Evolutionary conservation across 2,888 invertebrate genomes (phyloP).

Genomic region (Timandra comae): DNA sequence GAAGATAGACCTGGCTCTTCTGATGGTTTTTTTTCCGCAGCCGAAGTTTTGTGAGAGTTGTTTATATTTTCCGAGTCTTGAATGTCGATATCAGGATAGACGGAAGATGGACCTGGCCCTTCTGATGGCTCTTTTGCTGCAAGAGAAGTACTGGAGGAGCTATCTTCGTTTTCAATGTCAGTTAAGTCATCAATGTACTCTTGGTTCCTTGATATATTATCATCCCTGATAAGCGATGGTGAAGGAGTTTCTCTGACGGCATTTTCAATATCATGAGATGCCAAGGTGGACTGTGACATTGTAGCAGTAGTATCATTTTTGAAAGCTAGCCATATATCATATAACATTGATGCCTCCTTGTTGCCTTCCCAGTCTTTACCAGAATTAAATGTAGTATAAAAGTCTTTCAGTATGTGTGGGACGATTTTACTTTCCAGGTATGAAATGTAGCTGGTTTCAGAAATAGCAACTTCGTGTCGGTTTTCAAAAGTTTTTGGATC

Average conservation of each 20-base stretch:
- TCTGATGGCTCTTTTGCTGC: constrained; percentile 3
- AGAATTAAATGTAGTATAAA: constrained; percentile 11
- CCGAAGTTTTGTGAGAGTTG: constrained; percentile 3
- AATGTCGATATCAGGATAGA: background rate
- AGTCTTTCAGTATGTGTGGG: constrained; percentile 7
- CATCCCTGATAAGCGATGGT: too few relatives aligned
- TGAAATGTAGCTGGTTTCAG: constrained; percentile 7
- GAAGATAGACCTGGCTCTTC: constrained; percentile 9
- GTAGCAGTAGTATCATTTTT: constrained; percentile 14
- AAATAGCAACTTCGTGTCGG: constrained; percentile 5
- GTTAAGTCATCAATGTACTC: constrained; percentile 4
- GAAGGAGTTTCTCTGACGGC: constrained; percentile 8
- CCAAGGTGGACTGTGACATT: constrained; percentile 5
- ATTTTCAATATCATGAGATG: constrained; percentile 1
- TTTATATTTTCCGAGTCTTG: constrained; percentile 1
- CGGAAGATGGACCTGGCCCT: constrained; percentile 9
- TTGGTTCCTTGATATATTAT: too few relatives aligned
- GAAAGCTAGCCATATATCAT: constrained; percentile 12
- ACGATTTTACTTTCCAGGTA: constrained; percentile 2
- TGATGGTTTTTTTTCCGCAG: constrained; percentile 2
- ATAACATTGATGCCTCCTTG: constrained; percentile 12
- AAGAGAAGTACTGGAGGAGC: constrained; percentile 4
- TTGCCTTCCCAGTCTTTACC: constrained; percentile 14
- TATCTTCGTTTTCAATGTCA: constrained; percentile 3
- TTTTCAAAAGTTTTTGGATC: too few relatives aligned